Base-by-base conservation (phyloP, 2,797 vertebrate genomes). In the Acipenser transmontanus region DNA sequence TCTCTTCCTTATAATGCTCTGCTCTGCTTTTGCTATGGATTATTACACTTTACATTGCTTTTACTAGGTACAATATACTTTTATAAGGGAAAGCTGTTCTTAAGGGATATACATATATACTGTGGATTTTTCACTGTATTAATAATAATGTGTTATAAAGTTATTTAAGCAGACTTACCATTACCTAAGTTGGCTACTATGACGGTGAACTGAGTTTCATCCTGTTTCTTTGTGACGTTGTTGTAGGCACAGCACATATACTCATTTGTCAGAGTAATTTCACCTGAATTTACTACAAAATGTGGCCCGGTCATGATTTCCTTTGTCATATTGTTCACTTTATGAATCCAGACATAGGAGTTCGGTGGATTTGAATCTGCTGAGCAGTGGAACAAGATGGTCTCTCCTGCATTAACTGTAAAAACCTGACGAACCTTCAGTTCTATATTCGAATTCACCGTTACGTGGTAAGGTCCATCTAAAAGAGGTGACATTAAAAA, bases 291-390 rank as follows among this genome's bases (percentile, higher is more conserved):
- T 70, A 98, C 86, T 82, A 95, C 84, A 61, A 98, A 87, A 8
- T 77, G 88, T 7, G 93, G 92, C 50, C 97, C 96, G 0, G 92
- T 84, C 7, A 87, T 91, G 75, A 99, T 85, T 66, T 95, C 76
- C 34, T 90, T 78, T 0, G 91, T 94, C 8, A 67, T 69, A 52
- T 99, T 99, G 74, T 78, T 82, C 70, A 80, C 81, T 71, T 85
- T 93, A 52, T 80, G 93, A 76, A 96, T 91, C 97, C 97, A 99
- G 4, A 87, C 88, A 0, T 91, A 99, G 74, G 83, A 92, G 81
- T 96, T 97, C 61, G 97, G 95, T 47, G 97, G 97, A 72, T 98
- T 96, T 66, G 97, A 99, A 67, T 98, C 95, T 0, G 97, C 97
- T 51, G 87, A 92, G 81, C 97, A 99, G 69, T 97, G 84, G 6